Base-by-base conservation (phyloP, 2,797 vertebrate species). In the Enteromius radiatus region DNA sequence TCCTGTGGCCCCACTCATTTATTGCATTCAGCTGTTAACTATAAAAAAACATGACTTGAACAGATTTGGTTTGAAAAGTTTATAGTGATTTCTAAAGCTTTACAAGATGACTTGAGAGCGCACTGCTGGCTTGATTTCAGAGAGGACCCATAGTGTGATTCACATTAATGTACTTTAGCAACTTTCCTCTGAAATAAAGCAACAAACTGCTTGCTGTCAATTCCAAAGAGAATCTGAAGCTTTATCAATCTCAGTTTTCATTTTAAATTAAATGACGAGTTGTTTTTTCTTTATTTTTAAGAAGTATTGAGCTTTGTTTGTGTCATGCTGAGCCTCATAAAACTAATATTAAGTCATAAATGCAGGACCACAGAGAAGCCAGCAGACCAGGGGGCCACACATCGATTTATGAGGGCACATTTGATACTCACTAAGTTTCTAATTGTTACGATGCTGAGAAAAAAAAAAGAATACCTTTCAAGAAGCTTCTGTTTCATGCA, bases 401-500 rank as follows among this genome's bases (percentile, higher is more conserved):
- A 89, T 84, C 80, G 59, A 88, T 82, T 82, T 80, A 82, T 64
- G 86, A 84, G 88, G 89, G 45, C 52, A 69, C 80, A 83, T 45
- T 89, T 84, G 81, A 80, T 85, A 54, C 69, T 61, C 2, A 45
- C 85, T 89, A 92, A 93, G 90, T 93, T 94, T 92, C 86, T 94
- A 95, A 95, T 95, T 95, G 93, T 94, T 93, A 91, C 91, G 90
- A 95, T 93, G 87, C 87, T 89, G 67, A 59, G 64, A 63, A 80
- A 81, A 86, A 91, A 86, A 91, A 94, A 92, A 90, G 90, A 93
- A 94, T 90, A 94, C 92, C 92, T 94, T 94, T 94, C 92, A 94
- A 94, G 93, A 93, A 90, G 91, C 92, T 87, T 92, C 91, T 91
- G 93, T 93, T 94, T 94, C 91, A 90, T 84, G 78, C 73, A 84